Evolutionary conservation across 1,140 invertebrate species (phyloP).

Genomic region (Ooceraea biroi): DNA sequence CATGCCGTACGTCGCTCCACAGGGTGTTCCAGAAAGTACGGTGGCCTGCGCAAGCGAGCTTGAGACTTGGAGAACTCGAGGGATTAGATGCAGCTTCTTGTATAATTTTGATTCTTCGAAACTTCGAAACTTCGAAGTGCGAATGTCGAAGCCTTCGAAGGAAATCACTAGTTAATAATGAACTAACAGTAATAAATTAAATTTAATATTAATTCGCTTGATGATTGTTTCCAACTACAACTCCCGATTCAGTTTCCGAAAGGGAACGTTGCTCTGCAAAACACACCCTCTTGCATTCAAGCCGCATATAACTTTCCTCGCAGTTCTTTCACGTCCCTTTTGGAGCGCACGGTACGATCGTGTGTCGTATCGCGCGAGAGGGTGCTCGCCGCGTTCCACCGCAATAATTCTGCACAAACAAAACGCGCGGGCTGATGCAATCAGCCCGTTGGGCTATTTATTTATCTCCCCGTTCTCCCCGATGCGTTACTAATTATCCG

Average conservation of each 20-base stretch:
- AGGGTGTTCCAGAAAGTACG: not conserved
- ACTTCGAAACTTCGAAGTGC: too few relatives aligned
- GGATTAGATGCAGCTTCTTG: too few relatives aligned
- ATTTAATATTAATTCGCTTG: too few relatives aligned
- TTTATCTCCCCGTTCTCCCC: constrained; percentile 59
- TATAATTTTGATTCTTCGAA: too few relatives aligned
- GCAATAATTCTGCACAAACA: constrained; percentile 50
- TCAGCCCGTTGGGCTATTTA: constrained; percentile 64
- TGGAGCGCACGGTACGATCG: not conserved
- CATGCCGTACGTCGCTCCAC: not conserved
- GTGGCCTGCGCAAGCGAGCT: not conserved
- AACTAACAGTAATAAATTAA: too few relatives aligned
- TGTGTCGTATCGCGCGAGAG: too few relatives aligned
- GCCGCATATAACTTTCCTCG: not conserved
- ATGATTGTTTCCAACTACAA: too few relatives aligned
- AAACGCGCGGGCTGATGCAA: constrained; percentile 53
- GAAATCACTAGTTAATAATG: too few relatives aligned
- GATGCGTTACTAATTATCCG: constrained; percentile 70
- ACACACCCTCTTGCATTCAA: not conserved
- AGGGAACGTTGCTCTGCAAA: not conserved
- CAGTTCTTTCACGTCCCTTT: not conserved
- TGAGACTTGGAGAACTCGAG: too few relatives aligned
- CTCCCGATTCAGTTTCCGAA: not conserved
- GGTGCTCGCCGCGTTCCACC: constrained; percentile 21
- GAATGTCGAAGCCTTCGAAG: too few relatives aligned